Conservation (phyloP, 1,140 invertebrate genomes). For the honey bee (Apis mellifera) region Amel_HAv3.1 CM009931.2:24601001-24601500, state of each 20-base stretch:
- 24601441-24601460: slow-evolving; percentile 67
- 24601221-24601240: slow-evolving; percentile 24
- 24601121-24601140: too few relatives aligned
- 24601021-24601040: slow-evolving; percentile 16
- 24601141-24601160: not conserved
- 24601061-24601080: not conserved
- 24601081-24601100: not conserved
- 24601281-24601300: slow-evolving; percentile 54
- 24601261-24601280: slow-evolving; percentile 30
- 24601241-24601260: not conserved
- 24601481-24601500: not conserved
- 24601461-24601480: slow-evolving; percentile 67
- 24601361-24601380: slow-evolving; percentile 61
- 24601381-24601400: slow-evolving; percentile 69
- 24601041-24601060: slow-evolving; percentile 4
- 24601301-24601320: slow-evolving; percentile 70
- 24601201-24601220: slow-evolving; percentile 26
- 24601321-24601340: slow-evolving; percentile 49
- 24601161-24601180: too few relatives aligned
- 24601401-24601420: slow-evolving; percentile 74
- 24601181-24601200: too few relatives aligned
- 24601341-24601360: slow-evolving; percentile 65
- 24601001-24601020: not conserved
- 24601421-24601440: slow-evolving; percentile 73
- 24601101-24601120: not conserved